A percentile compares a stretch with the other conserved stretches of the same genome.
phyloP scores from a whole-genome alignment of 2,888 invertebrate genomes.

The Choreutis nemorana region DNA sequence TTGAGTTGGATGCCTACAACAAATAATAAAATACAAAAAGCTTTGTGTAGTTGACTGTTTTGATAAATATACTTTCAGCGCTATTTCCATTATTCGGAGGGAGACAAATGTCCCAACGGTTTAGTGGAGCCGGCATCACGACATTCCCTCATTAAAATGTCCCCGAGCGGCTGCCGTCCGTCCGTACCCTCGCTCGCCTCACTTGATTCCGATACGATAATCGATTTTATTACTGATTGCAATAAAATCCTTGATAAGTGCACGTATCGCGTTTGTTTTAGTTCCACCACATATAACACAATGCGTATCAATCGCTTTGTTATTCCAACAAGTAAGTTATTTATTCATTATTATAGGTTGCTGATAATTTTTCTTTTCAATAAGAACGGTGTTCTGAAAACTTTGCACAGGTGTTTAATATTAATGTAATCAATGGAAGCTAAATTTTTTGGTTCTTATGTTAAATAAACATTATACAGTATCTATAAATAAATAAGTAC shows the following conservation, averaged over 20 bases:
- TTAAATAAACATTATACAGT: no score
- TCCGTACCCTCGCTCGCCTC: conserved; percentile 26
- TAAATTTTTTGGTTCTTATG: no score
- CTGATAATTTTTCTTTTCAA: no score
- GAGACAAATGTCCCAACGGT: conserved; percentile 47
- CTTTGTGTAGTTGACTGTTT: no score
- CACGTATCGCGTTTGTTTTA: conserved; percentile 30
- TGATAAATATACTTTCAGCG: conserved; percentile 52
- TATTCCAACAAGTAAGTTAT: conserved; percentile 38
- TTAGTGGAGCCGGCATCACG: conserved; percentile 30
- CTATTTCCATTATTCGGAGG: conserved; percentile 42
- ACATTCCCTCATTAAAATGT: conserved; percentile 53
- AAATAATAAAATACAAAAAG: no score
- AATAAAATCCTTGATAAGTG: conserved; percentile 36
- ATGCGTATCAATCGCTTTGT: conserved; percentile 37
- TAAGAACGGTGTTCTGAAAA: no score
- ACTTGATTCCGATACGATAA: conserved; percentile 40
- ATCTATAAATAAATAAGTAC: no score
- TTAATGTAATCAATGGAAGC: no score
- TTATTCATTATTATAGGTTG: no score
- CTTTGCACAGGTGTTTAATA: no score
- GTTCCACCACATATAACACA: conserved; percentile 30
- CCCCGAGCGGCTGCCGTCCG: conserved; percentile 23
- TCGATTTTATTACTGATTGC: conserved; percentile 50
- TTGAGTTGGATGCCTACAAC: no score